phyloP scores from a whole-genome alignment of 2,797 vertebrate genomes.

The Eidolon dupreanum region DNA sequence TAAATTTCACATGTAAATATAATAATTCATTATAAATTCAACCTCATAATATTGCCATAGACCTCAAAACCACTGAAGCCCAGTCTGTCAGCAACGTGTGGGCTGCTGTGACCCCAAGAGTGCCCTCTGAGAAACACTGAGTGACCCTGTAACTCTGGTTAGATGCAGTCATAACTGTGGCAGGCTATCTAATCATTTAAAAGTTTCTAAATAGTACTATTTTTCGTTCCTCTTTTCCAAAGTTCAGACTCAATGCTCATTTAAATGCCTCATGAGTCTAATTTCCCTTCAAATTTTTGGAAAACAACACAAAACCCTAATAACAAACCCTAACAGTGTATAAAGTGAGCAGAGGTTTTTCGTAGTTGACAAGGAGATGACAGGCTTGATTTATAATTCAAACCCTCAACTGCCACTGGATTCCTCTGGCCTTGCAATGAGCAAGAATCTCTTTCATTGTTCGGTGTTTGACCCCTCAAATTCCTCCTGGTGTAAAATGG shows the following conservation, averaged over 20 bases:
- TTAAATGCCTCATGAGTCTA: background rate
- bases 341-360: slow-evolving; percentile 54
- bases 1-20: background rate
- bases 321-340: slow-evolving; percentile 1
- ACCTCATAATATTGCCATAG: background rate
- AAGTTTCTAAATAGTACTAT: background rate
- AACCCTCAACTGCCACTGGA: slow-evolving; percentile 55
- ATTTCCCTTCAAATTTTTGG: slow-evolving; percentile 50
- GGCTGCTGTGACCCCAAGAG: background rate
- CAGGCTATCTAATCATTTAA: background rate
- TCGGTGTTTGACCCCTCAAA: slow-evolving; percentile 64
- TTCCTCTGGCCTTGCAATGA: slow-evolving; percentile 37
- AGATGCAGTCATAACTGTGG: background rate
- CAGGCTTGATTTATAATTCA: slow-evolving; percentile 70
- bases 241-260: slow-evolving; percentile 46
- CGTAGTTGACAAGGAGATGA: slow-evolving; percentile 64
- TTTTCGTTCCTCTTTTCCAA: slow-evolving; percentile 38
- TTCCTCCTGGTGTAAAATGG: slow-evolving; percentile 71
- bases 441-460: slow-evolving; percentile 73
- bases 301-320: slow-evolving; percentile 53
- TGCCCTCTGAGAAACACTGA: background rate
- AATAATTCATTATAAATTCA: background rate
- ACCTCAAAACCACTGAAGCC: background rate
- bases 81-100: background rate
- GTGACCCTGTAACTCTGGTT: background rate